These are phyloP conservation scores for Leuctra nigra DNA, from an alignment of 2,888 invertebrate species.

Conservation along the genomic window DNA sequence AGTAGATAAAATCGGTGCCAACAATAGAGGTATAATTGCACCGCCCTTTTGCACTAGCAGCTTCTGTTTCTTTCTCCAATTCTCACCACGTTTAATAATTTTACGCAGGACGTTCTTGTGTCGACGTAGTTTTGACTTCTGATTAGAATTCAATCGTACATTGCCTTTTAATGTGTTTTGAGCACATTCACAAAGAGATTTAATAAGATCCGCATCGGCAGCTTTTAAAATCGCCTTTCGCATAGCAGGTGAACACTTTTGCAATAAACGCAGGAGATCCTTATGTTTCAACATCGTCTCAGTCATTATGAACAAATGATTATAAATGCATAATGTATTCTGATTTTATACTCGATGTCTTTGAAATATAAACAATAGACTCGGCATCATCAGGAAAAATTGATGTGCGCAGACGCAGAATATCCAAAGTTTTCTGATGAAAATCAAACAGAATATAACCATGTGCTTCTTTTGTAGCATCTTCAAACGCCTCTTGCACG, in stretches of 20 bases:
- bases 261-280: not conserved
- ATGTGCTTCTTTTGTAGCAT: constrained; percentile 28
- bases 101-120: not conserved
- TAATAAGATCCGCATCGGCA: not conserved
- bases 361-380: not conserved
- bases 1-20: no score
- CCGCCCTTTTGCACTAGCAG: not conserved
- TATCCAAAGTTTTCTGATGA: constrained; percentile 27
- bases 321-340: constrained; percentile 8
- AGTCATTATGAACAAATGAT: not conserved
- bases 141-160: not conserved
- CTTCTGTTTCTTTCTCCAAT: not conserved
- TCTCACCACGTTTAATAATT: not conserved
- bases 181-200: not conserved
- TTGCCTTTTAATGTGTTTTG: no score
- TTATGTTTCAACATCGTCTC: not conserved
- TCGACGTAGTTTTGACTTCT: not conserved
- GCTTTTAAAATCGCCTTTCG: not conserved
- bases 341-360: constrained; percentile 26
- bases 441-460: constrained; percentile 30
- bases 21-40: not conserved
- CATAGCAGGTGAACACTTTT: not conserved
- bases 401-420: not conserved
- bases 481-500: constrained; percentile 28
- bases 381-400: constrained; percentile 18